phyloP scores from a whole-genome alignment of 2,113 vertebrate species.

The Perca schrenkii region DNA sequence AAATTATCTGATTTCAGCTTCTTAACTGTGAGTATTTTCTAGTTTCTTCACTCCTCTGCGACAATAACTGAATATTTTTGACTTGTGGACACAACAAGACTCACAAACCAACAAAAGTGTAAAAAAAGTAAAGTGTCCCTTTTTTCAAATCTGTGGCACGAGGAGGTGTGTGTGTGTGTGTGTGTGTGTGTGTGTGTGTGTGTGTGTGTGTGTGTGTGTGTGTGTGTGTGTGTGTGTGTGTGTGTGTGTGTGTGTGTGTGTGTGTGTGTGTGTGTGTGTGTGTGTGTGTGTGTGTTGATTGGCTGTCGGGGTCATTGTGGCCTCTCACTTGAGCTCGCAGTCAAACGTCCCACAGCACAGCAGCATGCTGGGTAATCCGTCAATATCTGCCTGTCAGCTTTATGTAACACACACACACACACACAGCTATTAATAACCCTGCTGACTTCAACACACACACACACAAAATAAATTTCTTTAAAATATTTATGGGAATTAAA shows the following conservation, averaged over 20 bases:
- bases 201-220: not conserved
- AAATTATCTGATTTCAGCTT: no score
- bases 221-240: not conserved
- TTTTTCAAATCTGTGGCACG: not conserved
- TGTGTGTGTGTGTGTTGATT: not conserved
- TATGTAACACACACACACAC: constrained; percentile 43
- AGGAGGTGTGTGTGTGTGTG: not conserved
- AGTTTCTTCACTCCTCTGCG: no score
- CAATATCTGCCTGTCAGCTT: constrained; percentile 39
- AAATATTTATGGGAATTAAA: not conserved
- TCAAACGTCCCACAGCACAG: constrained; percentile 11
- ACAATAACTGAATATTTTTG: no score
- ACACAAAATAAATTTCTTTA: not conserved
- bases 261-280: not conserved
- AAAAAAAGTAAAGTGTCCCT: not conserved
- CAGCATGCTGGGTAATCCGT: constrained; percentile 47
- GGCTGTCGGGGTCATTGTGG: not conserved
- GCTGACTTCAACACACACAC: not conserved
- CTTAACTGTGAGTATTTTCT: no score
- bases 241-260: no score
- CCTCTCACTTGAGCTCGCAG: constrained; percentile 3
- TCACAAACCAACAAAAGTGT: not conserved
- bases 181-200: no score
- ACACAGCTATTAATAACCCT: not conserved
- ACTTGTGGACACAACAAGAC: no score